Conservation (phyloP, 2,888 invertebrate species). For the Sinhomidia bicolor region DNA sequence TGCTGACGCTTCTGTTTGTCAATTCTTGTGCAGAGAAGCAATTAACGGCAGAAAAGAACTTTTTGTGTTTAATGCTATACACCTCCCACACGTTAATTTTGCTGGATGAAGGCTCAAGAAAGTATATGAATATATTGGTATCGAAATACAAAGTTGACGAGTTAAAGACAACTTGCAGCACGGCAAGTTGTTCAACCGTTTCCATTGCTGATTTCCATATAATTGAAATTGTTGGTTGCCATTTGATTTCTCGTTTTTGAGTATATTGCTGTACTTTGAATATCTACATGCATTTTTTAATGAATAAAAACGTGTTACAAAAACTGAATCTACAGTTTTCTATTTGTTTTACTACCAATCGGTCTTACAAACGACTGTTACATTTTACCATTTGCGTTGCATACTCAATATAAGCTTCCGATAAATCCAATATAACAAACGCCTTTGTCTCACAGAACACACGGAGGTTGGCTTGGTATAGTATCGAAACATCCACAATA, state of each 20-base stretch:
- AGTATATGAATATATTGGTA: slow-evolving; percentile 28
- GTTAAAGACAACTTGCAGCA: not conserved
- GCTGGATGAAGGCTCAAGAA: not conserved
- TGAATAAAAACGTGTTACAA: no score
- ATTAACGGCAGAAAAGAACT: not conserved
- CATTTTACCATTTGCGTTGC: not conserved
- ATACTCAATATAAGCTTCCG: not conserved
- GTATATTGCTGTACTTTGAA: no score
- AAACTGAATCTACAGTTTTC: no score
- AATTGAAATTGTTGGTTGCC: slow-evolving; percentile 45
- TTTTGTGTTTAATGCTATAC: slow-evolving; percentile 26
- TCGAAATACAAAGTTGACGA: slow-evolving; percentile 12
- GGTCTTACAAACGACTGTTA: no score
- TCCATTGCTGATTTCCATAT: slow-evolving; percentile 1
- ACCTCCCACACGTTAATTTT: slow-evolving; percentile 46
- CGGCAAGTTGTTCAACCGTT: not conserved
- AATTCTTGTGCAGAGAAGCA: not conserved
- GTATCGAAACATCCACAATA: not conserved
- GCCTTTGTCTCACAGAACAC: not conserved
- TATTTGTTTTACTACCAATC: no score
- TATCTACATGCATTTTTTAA: no score
- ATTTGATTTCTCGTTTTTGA: not conserved
- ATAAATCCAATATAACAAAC: not conserved
- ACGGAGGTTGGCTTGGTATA: not conserved
- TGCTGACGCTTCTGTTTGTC: not conserved